Evolutionary conservation across 2,888 invertebrate genomes (phyloP).

Genomic region (Polymixis lichenea): DNA sequence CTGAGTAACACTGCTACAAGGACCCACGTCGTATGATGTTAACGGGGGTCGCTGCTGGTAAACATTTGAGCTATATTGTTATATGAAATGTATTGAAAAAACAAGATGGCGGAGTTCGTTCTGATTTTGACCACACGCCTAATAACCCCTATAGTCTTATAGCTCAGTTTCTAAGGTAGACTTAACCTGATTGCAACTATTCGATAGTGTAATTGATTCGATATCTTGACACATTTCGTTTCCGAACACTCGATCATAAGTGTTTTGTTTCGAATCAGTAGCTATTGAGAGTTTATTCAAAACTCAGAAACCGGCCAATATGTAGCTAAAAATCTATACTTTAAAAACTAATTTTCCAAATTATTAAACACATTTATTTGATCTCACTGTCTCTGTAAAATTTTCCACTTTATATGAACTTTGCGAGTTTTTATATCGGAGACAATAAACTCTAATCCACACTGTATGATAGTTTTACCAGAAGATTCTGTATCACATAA

Average conservation of each 20-base stretch:
- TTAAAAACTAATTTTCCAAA: slow-evolving; percentile 7
- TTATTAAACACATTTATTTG: slow-evolving; percentile 12
- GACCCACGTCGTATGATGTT: background rate
- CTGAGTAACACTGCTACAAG: background rate
- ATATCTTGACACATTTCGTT: background rate
- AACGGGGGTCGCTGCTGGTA: background rate
- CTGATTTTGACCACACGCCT: background rate
- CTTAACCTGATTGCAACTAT: background rate
- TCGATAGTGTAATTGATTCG: background rate
- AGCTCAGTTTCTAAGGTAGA: background rate
- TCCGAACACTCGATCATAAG: background rate
- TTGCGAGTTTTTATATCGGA: slow-evolving; percentile 30
- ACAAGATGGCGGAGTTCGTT: background rate
- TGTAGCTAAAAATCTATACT: slow-evolving; percentile 5
- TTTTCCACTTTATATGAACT: slow-evolving; percentile 4
- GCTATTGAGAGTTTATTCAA: background rate
- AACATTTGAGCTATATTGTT: background rate
- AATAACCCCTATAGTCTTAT: background rate
- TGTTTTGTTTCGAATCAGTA: background rate
- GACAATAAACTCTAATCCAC: slow-evolving; percentile 53
- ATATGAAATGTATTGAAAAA: background rate
- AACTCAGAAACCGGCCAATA: background rate
- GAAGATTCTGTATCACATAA: slow-evolving; percentile 31
- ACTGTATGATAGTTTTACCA: slow-evolving; percentile 34
- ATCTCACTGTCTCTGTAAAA: slow-evolving; percentile 23